These are phyloP conservation scores for Brenthis hecate DNA, from an alignment of 2,888 invertebrate genomes.

Conservation along the genomic window DNA sequence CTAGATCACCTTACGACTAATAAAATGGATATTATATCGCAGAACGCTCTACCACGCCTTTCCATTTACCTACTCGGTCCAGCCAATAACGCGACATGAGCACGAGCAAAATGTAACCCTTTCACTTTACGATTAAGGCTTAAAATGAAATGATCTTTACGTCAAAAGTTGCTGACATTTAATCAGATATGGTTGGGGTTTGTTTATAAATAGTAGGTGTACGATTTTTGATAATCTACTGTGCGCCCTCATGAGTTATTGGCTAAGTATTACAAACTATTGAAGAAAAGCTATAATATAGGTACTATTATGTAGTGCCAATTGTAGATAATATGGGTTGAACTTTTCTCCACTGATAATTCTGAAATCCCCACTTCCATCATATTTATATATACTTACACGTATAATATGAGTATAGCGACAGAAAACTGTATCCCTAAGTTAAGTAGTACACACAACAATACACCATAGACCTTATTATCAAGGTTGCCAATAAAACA, in stretches of 20 bases:
- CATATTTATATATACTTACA: too few relatives aligned
- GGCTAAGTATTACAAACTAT: neutral
- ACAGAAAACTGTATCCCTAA: too few relatives aligned
- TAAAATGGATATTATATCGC: conserved; percentile 66
- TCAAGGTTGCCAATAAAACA: too few relatives aligned
- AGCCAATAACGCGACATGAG: conserved; percentile 17
- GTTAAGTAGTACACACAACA: too few relatives aligned
- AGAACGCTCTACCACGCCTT: conserved; percentile 65
- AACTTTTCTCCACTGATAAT: too few relatives aligned
- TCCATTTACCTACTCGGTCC: conserved; percentile 61
- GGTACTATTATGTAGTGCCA: too few relatives aligned
- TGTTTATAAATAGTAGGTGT: conserved; percentile 21
- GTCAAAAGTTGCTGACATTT: conserved; percentile 36
- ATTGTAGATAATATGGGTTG: too few relatives aligned
- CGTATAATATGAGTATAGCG: too few relatives aligned
- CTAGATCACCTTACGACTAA: conserved; percentile 75
- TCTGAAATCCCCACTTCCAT: too few relatives aligned
- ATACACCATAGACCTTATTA: too few relatives aligned
- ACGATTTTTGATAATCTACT: conserved; percentile 9
- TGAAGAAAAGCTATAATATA: too few relatives aligned
- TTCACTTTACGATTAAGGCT: neutral
- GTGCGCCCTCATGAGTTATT: conserved; percentile 3
- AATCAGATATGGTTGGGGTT: conserved; percentile 35
- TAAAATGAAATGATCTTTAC: neutral
- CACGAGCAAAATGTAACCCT: conserved; percentile 17